These are phyloP conservation scores for Taphrorychus bicolor DNA, from an alignment of 2,888 invertebrate genomes.

Conservation along the genomic window DNA sequence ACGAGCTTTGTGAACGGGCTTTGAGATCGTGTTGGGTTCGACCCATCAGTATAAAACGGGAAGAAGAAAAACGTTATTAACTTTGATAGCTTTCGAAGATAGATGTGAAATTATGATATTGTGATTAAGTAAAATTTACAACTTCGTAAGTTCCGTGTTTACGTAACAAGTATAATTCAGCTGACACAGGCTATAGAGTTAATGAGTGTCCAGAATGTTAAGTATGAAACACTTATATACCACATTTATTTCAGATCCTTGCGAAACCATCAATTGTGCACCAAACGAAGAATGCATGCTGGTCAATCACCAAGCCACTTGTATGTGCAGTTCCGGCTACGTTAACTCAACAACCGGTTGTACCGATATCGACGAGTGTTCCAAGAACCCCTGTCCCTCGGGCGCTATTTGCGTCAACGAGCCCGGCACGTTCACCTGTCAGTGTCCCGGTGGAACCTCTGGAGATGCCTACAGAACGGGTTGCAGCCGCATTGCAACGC, in stretches of 20 bases:
- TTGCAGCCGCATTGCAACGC: conserved; percentile 70
- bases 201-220: no score
- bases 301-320: conserved; percentile 81
- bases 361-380: conserved; percentile 89
- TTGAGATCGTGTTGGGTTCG: no score
- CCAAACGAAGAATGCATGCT: conserved; percentile 90
- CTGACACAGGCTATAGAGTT: no score
- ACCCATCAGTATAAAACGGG: no score
- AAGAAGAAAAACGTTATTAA: no score
- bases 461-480: conserved; percentile 84
- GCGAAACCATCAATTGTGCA: conserved; percentile 84
- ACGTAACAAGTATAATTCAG: background rate
- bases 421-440: conserved; percentile 85
- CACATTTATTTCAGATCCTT: conserved; percentile 75
- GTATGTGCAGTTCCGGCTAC: conserved; percentile 83
- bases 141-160: no score
- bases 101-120: no score
- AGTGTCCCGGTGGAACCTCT: conserved; percentile 82
- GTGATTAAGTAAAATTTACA: no score
- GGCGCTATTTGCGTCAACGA: conserved; percentile 91
- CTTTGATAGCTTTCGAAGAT: no score
- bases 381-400: conserved; percentile 78
- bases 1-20: no score
- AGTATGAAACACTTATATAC: background rate
- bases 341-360: conserved; percentile 76